phyloP scores from a whole-genome alignment of 2,797 vertebrate species.

The Coranthus polyacanthus region DNA sequence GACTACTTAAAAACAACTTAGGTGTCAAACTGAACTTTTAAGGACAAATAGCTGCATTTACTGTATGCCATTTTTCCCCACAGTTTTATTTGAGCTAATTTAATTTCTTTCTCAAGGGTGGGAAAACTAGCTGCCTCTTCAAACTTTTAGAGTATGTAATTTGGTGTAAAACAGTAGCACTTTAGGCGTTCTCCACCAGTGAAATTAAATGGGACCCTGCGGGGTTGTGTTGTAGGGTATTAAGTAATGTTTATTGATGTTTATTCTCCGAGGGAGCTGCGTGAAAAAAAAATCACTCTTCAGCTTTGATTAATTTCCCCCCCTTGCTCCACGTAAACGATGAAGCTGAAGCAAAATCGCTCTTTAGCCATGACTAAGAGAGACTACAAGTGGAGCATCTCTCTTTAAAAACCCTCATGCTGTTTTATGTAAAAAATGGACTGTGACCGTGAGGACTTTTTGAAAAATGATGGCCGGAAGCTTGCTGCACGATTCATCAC shows the following conservation, averaged over 20 bases:
- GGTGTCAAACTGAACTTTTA: slow-evolving; percentile 68
- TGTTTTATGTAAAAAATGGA: slow-evolving; percentile 78
- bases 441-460: slow-evolving; percentile 66
- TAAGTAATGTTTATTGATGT: slow-evolving; percentile 88
- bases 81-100: slow-evolving; percentile 78
- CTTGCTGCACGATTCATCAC: slow-evolving; percentile 70
- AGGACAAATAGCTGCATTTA: slow-evolving; percentile 68
- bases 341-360: slow-evolving; percentile 76
- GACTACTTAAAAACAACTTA: slow-evolving; percentile 41
- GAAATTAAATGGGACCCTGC: slow-evolving; percentile 84
- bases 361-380: slow-evolving; percentile 80
- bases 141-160: slow-evolving; percentile 84
- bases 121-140: slow-evolving; percentile 78
- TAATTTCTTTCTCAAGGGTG: slow-evolving; percentile 82
- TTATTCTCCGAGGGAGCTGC: slow-evolving; percentile 83
- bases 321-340: slow-evolving; percentile 78
- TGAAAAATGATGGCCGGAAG: slow-evolving; percentile 69
- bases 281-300: slow-evolving; percentile 79
- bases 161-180: slow-evolving; percentile 86
- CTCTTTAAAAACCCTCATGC: slow-evolving; percentile 75
- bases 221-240: slow-evolving; percentile 84
- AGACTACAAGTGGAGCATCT: slow-evolving; percentile 76
- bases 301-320: slow-evolving; percentile 85
- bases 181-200: slow-evolving; percentile 83
- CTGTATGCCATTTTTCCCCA: slow-evolving; percentile 29